phyloP scores from a whole-genome alignment of 2,113 vertebrate species.

The Cyprinodon variegatus region DNA sequence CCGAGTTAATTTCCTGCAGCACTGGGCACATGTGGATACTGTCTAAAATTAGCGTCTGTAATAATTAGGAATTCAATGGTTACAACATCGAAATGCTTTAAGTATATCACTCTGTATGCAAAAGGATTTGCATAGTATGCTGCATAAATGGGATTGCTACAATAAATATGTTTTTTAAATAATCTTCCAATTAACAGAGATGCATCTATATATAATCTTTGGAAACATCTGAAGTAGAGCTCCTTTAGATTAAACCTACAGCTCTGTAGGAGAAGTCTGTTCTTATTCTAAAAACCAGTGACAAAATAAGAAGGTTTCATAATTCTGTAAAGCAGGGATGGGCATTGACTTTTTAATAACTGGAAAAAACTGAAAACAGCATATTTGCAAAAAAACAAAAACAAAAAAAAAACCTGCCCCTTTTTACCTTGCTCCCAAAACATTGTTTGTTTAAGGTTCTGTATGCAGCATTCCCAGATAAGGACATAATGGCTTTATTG shows the following conservation, averaged over 20 bases:
- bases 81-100: neutral
- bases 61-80: neutral
- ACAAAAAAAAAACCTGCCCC: too few relatives aligned
- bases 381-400: too few relatives aligned
- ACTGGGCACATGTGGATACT: neutral
- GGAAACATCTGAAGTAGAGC: neutral
- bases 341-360: neutral
- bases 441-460: too few relatives aligned
- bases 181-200: neutral
- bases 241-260: neutral
- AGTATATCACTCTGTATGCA: neutral
- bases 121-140: neutral
- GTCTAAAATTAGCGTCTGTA: neutral
- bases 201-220: neutral
- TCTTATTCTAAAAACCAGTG: neutral
- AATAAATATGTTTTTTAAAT: neutral
- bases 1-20: neutral
- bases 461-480: neutral
- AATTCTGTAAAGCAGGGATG: neutral
- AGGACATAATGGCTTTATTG: neutral
- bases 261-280: conserved; percentile 4
- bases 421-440: too few relatives aligned
- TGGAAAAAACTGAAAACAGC: too few relatives aligned
- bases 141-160: neutral
- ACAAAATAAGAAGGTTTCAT: neutral